Percentiles rank a stretch among this genome's conserved stretches.
These are phyloP conservation scores for Alexandromys fortis DNA, from an alignment of 2,113 vertebrate genomes.

Conservation along the genomic window DNA sequence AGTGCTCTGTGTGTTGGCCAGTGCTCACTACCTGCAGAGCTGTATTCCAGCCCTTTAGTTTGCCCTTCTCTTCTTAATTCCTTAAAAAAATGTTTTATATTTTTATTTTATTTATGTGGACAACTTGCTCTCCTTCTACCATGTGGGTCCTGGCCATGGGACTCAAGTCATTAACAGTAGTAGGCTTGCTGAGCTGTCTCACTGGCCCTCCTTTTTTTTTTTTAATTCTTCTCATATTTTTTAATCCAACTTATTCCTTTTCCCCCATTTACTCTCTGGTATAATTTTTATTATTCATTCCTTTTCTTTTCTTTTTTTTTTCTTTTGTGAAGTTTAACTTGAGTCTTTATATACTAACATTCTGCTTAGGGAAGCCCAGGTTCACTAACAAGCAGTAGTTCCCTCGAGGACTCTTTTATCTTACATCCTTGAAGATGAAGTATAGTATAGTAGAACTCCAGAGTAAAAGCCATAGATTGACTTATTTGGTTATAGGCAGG, in stretches of 20 bases:
- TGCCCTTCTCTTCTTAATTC: background rate
- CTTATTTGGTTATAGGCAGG: background rate
- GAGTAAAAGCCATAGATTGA: slow-evolving; percentile 52
- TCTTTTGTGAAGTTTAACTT: background rate
- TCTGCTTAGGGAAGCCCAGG: background rate
- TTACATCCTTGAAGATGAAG: slow-evolving; percentile 46
- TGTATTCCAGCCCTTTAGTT: background rate
- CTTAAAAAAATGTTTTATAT: background rate
- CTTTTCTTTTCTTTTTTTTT: background rate
- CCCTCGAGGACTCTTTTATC: background rate
- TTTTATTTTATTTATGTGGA: background rate
- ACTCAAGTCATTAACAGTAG: background rate
- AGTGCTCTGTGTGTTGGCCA: background rate
- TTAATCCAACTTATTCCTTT: background rate
- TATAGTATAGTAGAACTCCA: slow-evolving; percentile 19
- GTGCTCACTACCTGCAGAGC: background rate
- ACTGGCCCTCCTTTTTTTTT: background rate
- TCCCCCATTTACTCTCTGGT: background rate
- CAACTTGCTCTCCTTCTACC: background rate
- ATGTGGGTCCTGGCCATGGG: background rate
- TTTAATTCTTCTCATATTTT: background rate
- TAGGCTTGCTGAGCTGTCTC: background rate
- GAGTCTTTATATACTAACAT: background rate
- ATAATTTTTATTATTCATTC: background rate
- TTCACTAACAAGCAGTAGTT: slow-evolving; percentile 22